Conservation (phyloP, 2,113 vertebrate species). For the Clarias batrachus region DNA sequence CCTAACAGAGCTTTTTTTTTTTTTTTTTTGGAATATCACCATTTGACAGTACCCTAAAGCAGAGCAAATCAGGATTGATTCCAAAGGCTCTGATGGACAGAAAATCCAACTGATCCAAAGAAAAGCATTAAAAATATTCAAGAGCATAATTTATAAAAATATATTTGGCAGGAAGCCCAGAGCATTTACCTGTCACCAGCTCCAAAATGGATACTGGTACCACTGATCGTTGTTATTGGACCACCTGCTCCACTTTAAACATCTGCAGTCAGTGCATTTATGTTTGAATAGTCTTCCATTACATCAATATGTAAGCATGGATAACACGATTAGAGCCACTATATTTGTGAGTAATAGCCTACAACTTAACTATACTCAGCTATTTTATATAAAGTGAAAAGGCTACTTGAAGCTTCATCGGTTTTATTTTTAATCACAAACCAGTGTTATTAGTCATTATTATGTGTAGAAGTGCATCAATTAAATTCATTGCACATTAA, state of each 20-base stretch:
- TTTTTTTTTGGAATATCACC: not conserved
- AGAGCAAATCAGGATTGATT: not conserved
- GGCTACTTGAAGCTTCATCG: not conserved
- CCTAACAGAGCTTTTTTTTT: not conserved
- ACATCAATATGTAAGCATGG: not conserved
- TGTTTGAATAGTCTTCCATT: not conserved
- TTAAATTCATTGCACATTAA: not conserved
- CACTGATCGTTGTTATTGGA: not conserved
- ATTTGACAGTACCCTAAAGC: not conserved
- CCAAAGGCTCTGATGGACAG: not conserved
- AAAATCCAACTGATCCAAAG: not conserved
- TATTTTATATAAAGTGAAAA: not conserved
- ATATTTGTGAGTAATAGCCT: conserved; percentile 5
- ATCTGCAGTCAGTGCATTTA: conserved; percentile 17
- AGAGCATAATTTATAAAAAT: not conserved
- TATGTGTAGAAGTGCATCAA: not conserved
- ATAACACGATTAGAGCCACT: not conserved
- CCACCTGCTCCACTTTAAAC: not conserved
- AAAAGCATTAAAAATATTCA: not conserved
- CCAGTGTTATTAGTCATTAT: not conserved
- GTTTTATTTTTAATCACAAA: not conserved
- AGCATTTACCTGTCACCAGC: not conserved
- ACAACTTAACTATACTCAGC: not conserved
- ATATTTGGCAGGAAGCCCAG: not conserved
- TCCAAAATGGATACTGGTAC: not conserved